Percentiles rank a stretch among this genome's conserved stretches.
These are phyloP conservation scores for Ectemnius cavifrons DNA, from an alignment of 2,888 invertebrate species.

Conservation along the genomic window DNA sequence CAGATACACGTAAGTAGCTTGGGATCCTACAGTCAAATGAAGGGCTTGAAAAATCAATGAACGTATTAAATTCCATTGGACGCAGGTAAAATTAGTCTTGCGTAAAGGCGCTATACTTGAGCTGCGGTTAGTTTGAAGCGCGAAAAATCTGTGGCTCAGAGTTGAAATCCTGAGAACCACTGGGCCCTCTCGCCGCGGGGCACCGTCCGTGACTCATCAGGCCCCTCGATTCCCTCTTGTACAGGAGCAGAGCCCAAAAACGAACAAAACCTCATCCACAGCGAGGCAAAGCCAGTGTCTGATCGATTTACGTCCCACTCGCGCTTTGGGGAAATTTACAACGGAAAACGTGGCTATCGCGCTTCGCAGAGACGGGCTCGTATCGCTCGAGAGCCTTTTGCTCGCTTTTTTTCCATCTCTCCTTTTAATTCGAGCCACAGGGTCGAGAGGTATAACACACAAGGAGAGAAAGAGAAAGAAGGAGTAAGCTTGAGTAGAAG, in stretches of 20 bases:
- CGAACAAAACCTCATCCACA: conserved; percentile 68
- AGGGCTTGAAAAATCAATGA: no score
- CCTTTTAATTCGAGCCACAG: neutral
- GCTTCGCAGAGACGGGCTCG: conserved; percentile 45
- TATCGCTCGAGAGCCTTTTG: conserved; percentile 50
- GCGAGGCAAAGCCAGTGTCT: conserved; percentile 69
- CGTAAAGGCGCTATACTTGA: no score
- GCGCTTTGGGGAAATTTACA: conserved; percentile 73
- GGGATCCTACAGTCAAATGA: no score
- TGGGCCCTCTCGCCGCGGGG: conserved; percentile 74
- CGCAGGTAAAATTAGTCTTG: no score
- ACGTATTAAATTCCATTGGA: no score
- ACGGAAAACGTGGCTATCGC: conserved; percentile 67
- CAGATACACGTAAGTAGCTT: no score
- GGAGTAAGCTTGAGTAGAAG: conserved; percentile 35
- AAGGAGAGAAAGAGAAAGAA: conserved; percentile 24
- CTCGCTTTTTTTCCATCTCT: conserved; percentile 10
- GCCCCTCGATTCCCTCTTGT: conserved; percentile 76
- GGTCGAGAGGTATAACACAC: no score
- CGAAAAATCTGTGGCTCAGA: conserved; percentile 9
- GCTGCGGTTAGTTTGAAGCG: neutral
- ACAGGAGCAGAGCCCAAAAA: conserved; percentile 74
- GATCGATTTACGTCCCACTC: conserved; percentile 76
- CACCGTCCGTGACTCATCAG: conserved; percentile 77
- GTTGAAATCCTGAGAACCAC: conserved; percentile 66